phyloP scores from a whole-genome alignment of 2,113 vertebrate genomes.

The Rutilus rutilus region DNA sequence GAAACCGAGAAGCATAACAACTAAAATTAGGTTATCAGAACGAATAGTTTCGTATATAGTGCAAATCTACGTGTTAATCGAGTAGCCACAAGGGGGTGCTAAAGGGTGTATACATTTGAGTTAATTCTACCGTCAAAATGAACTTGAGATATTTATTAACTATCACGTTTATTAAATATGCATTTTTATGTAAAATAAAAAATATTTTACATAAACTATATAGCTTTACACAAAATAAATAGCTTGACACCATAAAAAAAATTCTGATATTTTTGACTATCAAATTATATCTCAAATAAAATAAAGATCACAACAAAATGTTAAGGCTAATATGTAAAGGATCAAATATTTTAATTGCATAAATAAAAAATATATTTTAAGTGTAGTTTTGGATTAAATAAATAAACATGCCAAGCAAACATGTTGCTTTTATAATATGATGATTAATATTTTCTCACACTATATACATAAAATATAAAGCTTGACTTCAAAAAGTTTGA shows the following conservation, averaged over 20 bases:
- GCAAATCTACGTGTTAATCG: not conserved
- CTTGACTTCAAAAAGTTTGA: not conserved
- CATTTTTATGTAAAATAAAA: no score
- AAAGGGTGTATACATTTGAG: not conserved
- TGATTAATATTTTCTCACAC: not conserved
- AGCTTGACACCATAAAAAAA: no score
- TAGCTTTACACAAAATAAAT: no score
- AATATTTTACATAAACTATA: no score
- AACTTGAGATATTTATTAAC: not conserved
- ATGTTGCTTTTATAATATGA: not conserved
- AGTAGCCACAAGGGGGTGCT: not conserved
- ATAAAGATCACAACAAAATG: no score
- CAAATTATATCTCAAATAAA: no score
- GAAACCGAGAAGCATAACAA: not conserved
- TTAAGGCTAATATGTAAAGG: no score
- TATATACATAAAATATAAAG: not conserved
- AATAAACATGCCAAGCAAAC: no score
- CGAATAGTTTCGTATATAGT: not conserved
- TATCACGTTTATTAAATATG: not conserved
- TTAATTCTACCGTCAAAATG: not conserved
- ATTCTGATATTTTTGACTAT: no score
- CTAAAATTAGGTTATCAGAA: not conserved
- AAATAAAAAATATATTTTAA: not conserved
- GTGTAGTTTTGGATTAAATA: not conserved
- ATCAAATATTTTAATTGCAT: not conserved